Base-by-base conservation (phyloP, 2,113 vertebrate species). In the Ornithorhynchus anatinus region DNA sequence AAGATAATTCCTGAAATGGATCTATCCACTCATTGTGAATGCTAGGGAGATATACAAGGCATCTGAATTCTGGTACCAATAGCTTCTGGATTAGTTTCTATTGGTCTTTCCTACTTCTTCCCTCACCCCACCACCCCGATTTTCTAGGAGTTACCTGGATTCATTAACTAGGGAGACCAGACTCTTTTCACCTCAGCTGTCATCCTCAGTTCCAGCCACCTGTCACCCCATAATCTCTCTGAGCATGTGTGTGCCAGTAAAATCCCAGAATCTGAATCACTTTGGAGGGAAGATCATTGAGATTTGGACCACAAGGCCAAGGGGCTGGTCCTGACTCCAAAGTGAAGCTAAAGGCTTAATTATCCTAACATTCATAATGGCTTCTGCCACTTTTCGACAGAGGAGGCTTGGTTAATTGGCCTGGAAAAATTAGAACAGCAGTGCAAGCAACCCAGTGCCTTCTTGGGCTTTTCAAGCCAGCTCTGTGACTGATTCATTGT, bases 311-410 rank as follows among this genome's bases (percentile, higher is more conserved):
- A 57, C 20, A 39, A 11, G 8, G 57, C 6, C 29, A 72, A 23
- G 70, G 29, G 80, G 62, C 16, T 62, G 6, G 76, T 19, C n/a
- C 42, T 20, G 29, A 67, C 17, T 64, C 40, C 48, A 0, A 1
- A 76, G 31, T 33, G 13, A 84, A 84, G 72, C 71, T 79, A 78
- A 81, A 84, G 42, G 2, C 5, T 70, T 43, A 66, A 73, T 33
- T 81, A 77, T 43, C 1, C 3, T 69, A 10, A 60, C 27, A 20
- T 72, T 81, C n/a, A 63, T 69, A 48, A 59, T 45, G 12, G 31
- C 70, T 82, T 47, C 44, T n/a, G 39, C 59, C 48, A 53, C 1
- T 58, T 75, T 56, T 58, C 54, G 9, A 35, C 25, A 48, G 32
- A 6, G 10, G 69, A 56, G 37, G 4, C 39, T 38, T 72, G 19